Evolutionary conservation across 2,888 invertebrate genomes (phyloP).

Genomic region (Steinernema carpocapsae): DNA sequence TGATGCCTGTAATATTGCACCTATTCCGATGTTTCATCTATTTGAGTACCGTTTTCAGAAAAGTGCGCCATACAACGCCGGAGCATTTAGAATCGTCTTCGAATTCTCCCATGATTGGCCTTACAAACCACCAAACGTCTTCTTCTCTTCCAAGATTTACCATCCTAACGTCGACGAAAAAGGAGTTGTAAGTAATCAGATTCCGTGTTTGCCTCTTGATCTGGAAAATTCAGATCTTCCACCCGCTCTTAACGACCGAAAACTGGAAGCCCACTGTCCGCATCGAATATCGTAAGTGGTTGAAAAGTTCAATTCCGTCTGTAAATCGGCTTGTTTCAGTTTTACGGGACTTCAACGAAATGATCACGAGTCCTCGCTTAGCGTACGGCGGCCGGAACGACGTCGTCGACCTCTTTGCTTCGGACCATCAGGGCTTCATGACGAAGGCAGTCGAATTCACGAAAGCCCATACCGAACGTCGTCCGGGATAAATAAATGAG

Average conservation of each 20-base stretch:
- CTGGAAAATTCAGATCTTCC: not conserved
- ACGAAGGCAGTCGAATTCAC: conserved; percentile 26
- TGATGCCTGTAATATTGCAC: not conserved
- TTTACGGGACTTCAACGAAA: conserved; percentile 2
- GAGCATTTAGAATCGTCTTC: not conserved
- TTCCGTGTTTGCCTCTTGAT: not conserved
- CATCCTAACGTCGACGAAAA: conserved; percentile 27
- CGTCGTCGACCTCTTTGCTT: not conserved
- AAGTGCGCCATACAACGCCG: not conserved
- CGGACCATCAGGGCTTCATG: not conserved
- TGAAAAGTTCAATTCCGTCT: not conserved
- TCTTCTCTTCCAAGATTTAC: not conserved
- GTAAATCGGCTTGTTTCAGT: not conserved
- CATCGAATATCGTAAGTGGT: not conserved
- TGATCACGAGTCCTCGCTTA: not conserved
- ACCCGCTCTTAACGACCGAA: not conserved
- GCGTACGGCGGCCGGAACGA: conserved; percentile 4
- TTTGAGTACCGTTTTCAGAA: not conserved
- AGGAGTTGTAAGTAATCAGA: not conserved
- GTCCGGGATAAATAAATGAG: not conserved
- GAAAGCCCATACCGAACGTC: conserved; percentile 4
- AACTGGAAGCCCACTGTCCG: conserved; percentile 15
- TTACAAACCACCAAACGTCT: not conserved
- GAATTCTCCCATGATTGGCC: conserved; percentile 26
- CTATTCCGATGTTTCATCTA: not conserved